These are phyloP conservation scores for Nesoenas mayeri DNA, from an alignment of 2,113 vertebrate species.

Conservation along the genomic window DNA sequence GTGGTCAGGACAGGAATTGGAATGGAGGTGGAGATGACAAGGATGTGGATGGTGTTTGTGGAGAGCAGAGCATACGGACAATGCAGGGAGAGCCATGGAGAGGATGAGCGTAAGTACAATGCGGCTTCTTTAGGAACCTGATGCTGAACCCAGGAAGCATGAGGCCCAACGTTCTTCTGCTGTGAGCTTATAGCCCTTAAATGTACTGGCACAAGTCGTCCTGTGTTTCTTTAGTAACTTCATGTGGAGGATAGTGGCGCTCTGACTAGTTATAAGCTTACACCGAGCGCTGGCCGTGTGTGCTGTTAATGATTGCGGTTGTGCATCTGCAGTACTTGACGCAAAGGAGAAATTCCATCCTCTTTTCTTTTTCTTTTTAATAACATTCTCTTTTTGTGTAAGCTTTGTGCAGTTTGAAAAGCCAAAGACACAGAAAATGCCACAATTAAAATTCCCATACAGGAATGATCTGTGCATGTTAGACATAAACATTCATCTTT, in stretches of 20 bases:
- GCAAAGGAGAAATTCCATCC: not conserved
- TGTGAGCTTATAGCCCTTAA: not conserved
- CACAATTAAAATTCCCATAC: not conserved
- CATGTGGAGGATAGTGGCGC: not conserved
- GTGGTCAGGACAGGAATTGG: not conserved
- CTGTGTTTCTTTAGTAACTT: not conserved
- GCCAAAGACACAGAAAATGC: not conserved
- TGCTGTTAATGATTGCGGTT: not conserved
- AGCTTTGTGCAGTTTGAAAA: not conserved
- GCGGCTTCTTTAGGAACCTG: not conserved
- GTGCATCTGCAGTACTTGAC: not conserved
- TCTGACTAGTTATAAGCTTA: not conserved
- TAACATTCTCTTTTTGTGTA: not conserved
- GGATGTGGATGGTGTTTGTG: accelerated
- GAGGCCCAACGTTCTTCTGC: not conserved
- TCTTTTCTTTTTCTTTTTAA: not conserved
- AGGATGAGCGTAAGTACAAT: not conserved
- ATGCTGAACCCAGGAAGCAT: not conserved
- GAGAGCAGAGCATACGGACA: not conserved
- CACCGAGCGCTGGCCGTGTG: not conserved
- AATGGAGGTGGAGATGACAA: not conserved
- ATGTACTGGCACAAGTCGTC: not conserved
- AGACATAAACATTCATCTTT: not conserved
- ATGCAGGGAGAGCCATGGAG: not conserved
- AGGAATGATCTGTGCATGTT: not conserved